phyloP scores from a whole-genome alignment of 2,888 invertebrate species.

The Synanthedon andrenaeformis region DNA sequence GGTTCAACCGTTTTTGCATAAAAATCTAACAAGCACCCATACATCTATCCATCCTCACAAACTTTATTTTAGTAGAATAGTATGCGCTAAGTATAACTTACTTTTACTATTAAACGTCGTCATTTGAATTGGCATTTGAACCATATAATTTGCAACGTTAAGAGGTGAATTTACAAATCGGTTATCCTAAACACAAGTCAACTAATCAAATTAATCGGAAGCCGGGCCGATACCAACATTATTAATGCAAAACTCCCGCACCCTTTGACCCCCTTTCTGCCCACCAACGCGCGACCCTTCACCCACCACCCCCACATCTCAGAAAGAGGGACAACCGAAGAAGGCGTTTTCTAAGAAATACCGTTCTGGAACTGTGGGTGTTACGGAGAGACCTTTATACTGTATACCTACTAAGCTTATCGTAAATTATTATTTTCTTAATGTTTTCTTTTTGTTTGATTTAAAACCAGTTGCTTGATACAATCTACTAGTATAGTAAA shows the following conservation, averaged over 20 bases:
- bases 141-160: not conserved
- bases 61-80: no score
- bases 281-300: slow-evolving; percentile 15
- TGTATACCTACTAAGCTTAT: not conserved
- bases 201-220: slow-evolving; percentile 67
- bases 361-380: slow-evolving; percentile 11
- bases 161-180: slow-evolving; percentile 7
- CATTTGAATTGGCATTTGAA: not conserved
- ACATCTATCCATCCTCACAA: no score
- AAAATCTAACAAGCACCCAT: no score
- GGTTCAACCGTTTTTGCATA: no score
- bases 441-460: no score
- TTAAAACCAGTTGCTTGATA: no score
- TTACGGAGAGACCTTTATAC: not conserved
- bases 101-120: not conserved
- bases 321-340: slow-evolving; percentile 33
- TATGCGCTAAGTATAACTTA: no score
- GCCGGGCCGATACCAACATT: slow-evolving; percentile 64
- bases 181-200: slow-evolving; percentile 42
- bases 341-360: slow-evolving; percentile 17
- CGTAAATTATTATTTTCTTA: no score
- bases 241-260: slow-evolving; percentile 62
- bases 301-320: slow-evolving; percentile 27
- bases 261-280: slow-evolving; percentile 19
- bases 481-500: no score